Evolutionary conservation across 2,113 vertebrate species (phyloP).

Genomic region (Chamaetylas fuelleborni): DNA sequence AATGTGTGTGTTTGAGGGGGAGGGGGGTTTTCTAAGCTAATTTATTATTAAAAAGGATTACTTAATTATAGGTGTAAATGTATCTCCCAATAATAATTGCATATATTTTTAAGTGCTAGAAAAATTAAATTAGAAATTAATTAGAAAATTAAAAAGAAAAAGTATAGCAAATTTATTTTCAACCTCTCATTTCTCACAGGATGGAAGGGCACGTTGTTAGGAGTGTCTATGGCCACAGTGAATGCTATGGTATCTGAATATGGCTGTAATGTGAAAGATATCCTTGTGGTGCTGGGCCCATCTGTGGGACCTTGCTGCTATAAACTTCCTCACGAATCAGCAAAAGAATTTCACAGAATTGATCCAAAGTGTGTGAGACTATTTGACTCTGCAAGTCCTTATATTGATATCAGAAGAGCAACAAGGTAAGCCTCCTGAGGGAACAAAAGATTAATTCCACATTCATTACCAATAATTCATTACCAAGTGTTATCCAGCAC

Average conservation of each 20-base stretch:
- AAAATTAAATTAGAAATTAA: not conserved
- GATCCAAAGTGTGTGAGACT: conserved; percentile 82
- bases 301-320: conserved; percentile 92
- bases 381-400: conserved; percentile 71
- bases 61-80: not conserved
- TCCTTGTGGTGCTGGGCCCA: conserved; percentile 85
- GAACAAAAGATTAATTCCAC: not conserved
- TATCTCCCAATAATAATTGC: not conserved
- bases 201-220: conserved; percentile 89
- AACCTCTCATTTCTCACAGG: conserved; percentile 69
- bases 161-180: not conserved
- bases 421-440: conserved; percentile 79
- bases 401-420: conserved; percentile 85
- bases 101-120: not conserved
- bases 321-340: conserved; percentile 77
- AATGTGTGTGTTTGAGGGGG: not conserved
- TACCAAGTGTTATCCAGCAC: not conserved
- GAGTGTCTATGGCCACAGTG: conserved; percentile 87
- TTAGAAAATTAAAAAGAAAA: not conserved
- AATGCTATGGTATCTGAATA: conserved; percentile 85
- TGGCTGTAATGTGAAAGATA: conserved; percentile 75
- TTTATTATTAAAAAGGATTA: not conserved
- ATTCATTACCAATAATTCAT: not conserved
- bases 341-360: conserved; percentile 77
- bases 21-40: not conserved